Evolutionary conservation across 2,888 invertebrate species (phyloP).

Genomic region (Nysson spinosus): DNA sequence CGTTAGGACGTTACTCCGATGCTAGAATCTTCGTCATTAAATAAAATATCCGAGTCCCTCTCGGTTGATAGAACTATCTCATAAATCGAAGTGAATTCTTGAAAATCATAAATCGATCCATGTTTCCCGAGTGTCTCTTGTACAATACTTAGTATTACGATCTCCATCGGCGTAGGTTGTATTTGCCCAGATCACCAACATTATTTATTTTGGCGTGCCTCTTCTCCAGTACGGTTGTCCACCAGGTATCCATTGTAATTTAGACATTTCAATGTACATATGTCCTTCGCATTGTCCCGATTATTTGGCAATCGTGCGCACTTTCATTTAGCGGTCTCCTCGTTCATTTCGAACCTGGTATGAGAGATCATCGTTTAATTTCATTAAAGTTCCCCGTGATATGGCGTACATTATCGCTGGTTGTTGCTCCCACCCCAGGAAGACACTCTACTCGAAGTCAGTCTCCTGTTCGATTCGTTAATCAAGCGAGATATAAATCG

Average conservation of each 20-base stretch:
- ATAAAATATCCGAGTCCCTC: slow-evolving; percentile 29
- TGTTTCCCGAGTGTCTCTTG: too few relatives aligned
- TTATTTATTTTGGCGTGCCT: neutral
- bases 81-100: slow-evolving; percentile 2
- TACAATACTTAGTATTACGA: neutral
- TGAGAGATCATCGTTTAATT: slow-evolving; percentile 73
- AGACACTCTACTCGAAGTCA: slow-evolving; percentile 27
- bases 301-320: slow-evolving; percentile 2
- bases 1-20: slow-evolving; percentile 7
- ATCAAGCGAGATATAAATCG: slow-evolving; percentile 74
- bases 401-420: slow-evolving; percentile 69
- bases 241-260: too few relatives aligned
- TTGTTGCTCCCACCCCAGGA: slow-evolving; percentile 21
- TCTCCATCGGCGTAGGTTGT: slow-evolving; percentile 11
- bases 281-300: neutral
- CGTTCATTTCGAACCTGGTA: slow-evolving; percentile 13
- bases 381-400: slow-evolving; percentile 67
- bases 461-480: slow-evolving; percentile 38
- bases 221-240: neutral
- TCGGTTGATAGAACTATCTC: slow-evolving; percentile 14
- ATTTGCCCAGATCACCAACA: slow-evolving; percentile 17
- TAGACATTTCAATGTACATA: neutral
- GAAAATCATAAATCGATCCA: too few relatives aligned
- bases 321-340: neutral
- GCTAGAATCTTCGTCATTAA: slow-evolving; percentile 7